A percentile compares a stretch with the other conserved stretches of the same genome.
Conservation (phyloP, 2,888 invertebrate genomes). For the Epinotia brunnichana region DNA sequence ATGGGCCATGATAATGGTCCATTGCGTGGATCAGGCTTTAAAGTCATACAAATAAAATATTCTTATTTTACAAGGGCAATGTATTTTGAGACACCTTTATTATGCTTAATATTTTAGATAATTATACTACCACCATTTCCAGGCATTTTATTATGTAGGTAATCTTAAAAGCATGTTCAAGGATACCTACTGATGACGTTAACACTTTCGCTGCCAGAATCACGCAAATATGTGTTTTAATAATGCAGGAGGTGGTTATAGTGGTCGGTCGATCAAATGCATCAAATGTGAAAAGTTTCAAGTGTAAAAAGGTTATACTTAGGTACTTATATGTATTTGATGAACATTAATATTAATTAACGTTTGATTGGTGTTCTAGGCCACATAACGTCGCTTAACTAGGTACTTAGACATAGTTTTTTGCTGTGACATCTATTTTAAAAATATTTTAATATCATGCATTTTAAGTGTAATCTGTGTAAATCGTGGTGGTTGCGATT, state of each 20-base stretch:
- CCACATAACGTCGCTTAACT: background rate
- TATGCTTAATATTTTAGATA: background rate
- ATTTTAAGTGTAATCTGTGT: conserved; percentile 6
- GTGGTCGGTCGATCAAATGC: no score
- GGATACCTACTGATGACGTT: no score
- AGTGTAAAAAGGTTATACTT: background rate
- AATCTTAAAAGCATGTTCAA: no score
- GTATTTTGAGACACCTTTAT: background rate
- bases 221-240: background rate
- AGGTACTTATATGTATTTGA: no score
- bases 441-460: background rate
- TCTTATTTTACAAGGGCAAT: background rate
- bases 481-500: background rate
- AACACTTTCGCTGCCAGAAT: background rate
- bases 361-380: background rate
- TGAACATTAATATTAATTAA: background rate
- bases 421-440: conserved; percentile 19
- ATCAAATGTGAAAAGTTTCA: no score
- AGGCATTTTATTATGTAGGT: background rate
- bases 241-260: background rate
- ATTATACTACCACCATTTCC: background rate
- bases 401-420: conserved; percentile 7
- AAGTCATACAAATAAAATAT: background rate
- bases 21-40: background rate
- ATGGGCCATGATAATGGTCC: no score